Base-by-base conservation (phyloP, 2,888 invertebrate species). In the Callinectes sapidus region DNA sequence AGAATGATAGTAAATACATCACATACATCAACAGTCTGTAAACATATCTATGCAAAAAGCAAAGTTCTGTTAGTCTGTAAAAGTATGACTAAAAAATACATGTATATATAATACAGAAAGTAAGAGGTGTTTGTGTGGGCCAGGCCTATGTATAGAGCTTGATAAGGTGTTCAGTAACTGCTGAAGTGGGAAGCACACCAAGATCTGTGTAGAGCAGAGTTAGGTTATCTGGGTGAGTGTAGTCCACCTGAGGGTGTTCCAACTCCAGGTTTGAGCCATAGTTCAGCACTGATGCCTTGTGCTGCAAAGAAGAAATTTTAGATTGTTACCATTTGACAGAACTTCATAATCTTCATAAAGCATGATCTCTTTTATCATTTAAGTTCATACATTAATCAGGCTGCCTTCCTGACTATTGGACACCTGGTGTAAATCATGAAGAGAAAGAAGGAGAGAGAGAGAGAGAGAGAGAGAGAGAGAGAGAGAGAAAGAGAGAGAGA, bases 91-190 rank as follows among this genome's bases (percentile, higher is more conserved):
- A 90, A 61, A 23, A 61, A 61, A 61, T 18, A 0, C 23, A 61
- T 23, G 23, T 16, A 61, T 61, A 61, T 23, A 61, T 61, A 61
- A 61, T 13, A 61, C 61, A 61, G 23, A 2, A 61, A 61, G 61
- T 23, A 55, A 18, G 55, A 18, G 18, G 2, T 61, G 61, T 61
- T 18, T 61, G 61, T 61, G 23, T 61, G 61, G 3, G 61, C n/a
- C 13, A 85, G 66, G 42, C 66, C n/a, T 94, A 94, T 14, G 94
- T 97, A 96, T 99, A 99, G 94, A 99, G 96, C 96, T 99, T 99
- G 94, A 99, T 98, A 39, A 99, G 96, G 96, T 99, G 99, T 95
- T 99, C 99, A 96, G 99, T 99, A 48, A 99, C 99, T 90, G 99
- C 99, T 0, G 99, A 98, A 0, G 99, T 99, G 1, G 99, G 98